A percentile compares a stretch with the other conserved stretches of the same genome.
phyloP scores from a whole-genome alignment of 2,888 invertebrate genomes.

The Quadroppia sp. region DNA sequence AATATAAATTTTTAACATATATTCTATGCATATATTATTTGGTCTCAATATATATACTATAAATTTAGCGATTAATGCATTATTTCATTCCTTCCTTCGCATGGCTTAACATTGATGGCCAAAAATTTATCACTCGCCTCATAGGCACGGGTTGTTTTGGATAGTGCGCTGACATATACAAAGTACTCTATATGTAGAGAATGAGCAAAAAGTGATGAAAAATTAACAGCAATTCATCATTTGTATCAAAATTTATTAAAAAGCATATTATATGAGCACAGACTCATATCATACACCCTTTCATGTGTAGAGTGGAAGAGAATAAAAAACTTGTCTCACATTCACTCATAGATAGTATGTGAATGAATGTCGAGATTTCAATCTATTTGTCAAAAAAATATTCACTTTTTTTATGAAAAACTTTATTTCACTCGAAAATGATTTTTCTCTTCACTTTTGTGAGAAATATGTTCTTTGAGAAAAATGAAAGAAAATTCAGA shows the following conservation, averaged over 20 bases:
- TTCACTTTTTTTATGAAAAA: too few species aligned
- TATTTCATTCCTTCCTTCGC: slow-evolving; percentile 22
- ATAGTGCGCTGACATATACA: background rate
- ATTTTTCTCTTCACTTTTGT: too few species aligned
- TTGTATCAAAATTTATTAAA: background rate
- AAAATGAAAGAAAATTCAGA: too few species aligned
- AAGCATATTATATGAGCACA: background rate
- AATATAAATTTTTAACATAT: too few species aligned
- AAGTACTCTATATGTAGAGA: background rate
- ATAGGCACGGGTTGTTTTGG: background rate
- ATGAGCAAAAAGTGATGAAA: background rate
- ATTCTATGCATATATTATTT: background rate
- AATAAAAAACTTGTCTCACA: slow-evolving; percentile 1
- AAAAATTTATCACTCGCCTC: slow-evolving; percentile 14
- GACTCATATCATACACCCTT: background rate
- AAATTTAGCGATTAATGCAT: slow-evolving; percentile 26
- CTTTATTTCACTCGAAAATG: too few species aligned
- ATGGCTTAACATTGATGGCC: slow-evolving; percentile 29
- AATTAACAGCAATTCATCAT: slow-evolving; percentile 13
- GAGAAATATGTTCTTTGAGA: too few species aligned
- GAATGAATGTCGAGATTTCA: background rate
- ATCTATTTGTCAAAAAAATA: background rate
- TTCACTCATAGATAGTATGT: background rate
- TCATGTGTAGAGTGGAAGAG: background rate
- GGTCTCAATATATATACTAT: background rate